phyloP scores from a whole-genome alignment of 2,888 invertebrate genomes.

The Drosophila demipolita region DNA sequence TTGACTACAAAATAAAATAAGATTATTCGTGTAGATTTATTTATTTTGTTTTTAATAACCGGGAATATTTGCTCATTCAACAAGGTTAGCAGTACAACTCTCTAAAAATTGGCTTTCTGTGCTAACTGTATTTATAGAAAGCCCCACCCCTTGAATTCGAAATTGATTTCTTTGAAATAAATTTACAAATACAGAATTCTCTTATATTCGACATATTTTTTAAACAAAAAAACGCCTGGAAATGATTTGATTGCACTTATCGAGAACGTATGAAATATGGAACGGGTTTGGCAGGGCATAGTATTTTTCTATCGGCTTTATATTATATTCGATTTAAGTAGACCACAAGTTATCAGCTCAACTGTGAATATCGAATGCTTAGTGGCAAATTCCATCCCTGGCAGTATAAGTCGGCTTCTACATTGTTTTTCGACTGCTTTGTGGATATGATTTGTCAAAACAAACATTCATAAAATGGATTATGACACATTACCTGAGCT shows the following conservation, averaged over 20 bases:
- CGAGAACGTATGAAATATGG: neutral
- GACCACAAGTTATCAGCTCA: neutral
- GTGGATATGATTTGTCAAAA: constrained; percentile 59
- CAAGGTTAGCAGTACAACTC: neutral
- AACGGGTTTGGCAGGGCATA: neutral
- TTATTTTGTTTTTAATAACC: constrained; percentile 3
- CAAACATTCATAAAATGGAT: constrained; percentile 61
- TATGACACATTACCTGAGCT: constrained; percentile 64
- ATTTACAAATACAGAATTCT: neutral
- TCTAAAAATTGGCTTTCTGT: neutral
- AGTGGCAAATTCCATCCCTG: constrained; percentile 29
- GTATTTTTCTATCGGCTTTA: neutral
- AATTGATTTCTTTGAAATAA: neutral
- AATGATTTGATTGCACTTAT: neutral
- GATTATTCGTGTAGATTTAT: constrained; percentile 56
- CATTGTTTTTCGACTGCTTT: constrained; percentile 55
- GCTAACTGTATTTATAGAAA: neutral
- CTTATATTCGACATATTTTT: neutral
- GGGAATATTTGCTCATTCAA: neutral
- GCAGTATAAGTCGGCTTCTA: constrained; percentile 68
- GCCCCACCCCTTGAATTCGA: neutral
- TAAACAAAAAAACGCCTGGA: neutral
- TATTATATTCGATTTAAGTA: neutral
- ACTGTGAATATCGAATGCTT: constrained; percentile 25
- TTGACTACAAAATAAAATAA: constrained; percentile 68